Evolutionary conservation across 2,888 invertebrate genomes (phyloP), one percentile per base, ranked within the genome.

Genomic region (Apamea anceps): DNA sequence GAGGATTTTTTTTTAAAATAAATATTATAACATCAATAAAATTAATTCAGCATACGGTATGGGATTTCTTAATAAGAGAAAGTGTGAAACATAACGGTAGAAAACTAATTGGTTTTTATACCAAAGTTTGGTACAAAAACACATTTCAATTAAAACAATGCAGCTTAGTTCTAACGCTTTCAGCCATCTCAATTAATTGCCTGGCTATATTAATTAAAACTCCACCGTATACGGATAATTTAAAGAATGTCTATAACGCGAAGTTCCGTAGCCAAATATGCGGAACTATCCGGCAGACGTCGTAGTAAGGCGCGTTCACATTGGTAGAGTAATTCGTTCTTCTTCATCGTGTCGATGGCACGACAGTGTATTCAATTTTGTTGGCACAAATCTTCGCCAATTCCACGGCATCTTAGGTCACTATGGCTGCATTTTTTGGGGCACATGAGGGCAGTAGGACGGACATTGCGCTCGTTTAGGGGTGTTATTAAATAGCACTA

Each of bases 191-290:
- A 86, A 66, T 86, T 60, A 82, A 78, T 68, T 54, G 51, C n/a
- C 15, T 0, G 45, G 73, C 70, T 84, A n/a, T n/a, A n/a, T n/a
- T n/a, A n/a, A n/a, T n/a, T n/a, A n/a, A n/a, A 28, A 83, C 57
- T 84, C 37, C 32, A 48, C 72, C 67, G 62, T 75, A 65, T 15
- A 18, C 18, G 63, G 15, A 79, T 60, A 70, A 80, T 87, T 76
- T 72, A 48, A 84, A 85, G 84, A 84, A 85, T 86, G 80, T 79
- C 73, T 76, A 42, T 66, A 71, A 48, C 62, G 25, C 13, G n/a
- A 57, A 84, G 65, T 67, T 63, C 32, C 48, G 48, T 42, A 37
- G 63, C 54, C 65, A 87, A 87, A 87, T 87, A 87, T 85, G 85
- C 71, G 75, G 74, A 84, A 85, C 79, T 76, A 73, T 79, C 45